phyloP scores from a whole-genome alignment of 2,113 vertebrate genomes.

The Muntiacus reevesi region DNA sequence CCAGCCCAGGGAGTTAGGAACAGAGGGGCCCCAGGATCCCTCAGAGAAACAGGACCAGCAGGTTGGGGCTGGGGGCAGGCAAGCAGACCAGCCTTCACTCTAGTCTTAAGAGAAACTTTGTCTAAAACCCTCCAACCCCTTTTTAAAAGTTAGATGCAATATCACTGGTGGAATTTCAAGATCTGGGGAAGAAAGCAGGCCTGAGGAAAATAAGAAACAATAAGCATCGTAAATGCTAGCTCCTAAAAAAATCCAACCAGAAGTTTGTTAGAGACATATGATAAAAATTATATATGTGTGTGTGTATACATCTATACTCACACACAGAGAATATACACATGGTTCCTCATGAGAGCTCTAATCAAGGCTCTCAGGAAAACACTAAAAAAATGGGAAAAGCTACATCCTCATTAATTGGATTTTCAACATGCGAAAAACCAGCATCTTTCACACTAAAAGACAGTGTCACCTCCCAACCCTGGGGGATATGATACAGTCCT shows the following conservation, averaged over 20 bases:
- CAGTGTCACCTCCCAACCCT: not conserved
- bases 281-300: not conserved
- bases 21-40: not conserved
- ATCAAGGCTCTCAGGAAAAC: not conserved
- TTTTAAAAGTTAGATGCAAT: not conserved
- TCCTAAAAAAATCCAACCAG: not conserved
- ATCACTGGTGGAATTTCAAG: not conserved
- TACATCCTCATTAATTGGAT: not conserved
- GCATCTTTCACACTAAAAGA: not conserved
- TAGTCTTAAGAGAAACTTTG: not conserved
- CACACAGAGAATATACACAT: not conserved
- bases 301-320: not conserved
- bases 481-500: not conserved
- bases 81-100: not conserved
- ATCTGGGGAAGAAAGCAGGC: not conserved
- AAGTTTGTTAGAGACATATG: not conserved
- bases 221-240: not conserved
- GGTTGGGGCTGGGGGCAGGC: too few relatives aligned
- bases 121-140: not conserved
- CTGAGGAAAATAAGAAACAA: not conserved
- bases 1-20: not conserved
- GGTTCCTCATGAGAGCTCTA: not conserved
- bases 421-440: not conserved
- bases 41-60: not conserved
- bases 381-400: not conserved